A percentile compares a stretch with the other conserved stretches of the same genome.
Evolutionary conservation across 2,797 vertebrate genomes (phyloP).

Genomic region (Catostomus latipinnis): DNA sequence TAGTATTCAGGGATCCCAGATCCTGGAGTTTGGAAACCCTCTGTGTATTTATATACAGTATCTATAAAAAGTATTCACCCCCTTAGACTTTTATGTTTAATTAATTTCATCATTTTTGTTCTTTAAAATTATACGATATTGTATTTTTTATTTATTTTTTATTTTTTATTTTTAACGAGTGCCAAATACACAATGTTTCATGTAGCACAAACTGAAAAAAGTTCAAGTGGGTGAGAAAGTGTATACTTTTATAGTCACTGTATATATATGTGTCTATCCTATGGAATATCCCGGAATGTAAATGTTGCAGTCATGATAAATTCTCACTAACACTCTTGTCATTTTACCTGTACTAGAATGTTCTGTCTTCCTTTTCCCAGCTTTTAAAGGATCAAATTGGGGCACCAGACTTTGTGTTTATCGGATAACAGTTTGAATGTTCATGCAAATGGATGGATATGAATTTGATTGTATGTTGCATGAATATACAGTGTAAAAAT

Average conservation of each 20-base stretch:
- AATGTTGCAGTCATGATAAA: slow-evolving; percentile 40
- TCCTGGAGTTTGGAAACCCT: slow-evolving; percentile 40
- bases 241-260: slow-evolving; percentile 18
- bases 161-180: too few species aligned
- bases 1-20: slow-evolving; percentile 31
- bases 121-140: neutral
- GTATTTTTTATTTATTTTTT: neutral
- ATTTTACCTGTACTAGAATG: slow-evolving; percentile 49
- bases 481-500: slow-evolving; percentile 17
- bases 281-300: slow-evolving; percentile 50
- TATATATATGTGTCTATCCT: slow-evolving; percentile 31
- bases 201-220: neutral
- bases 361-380: slow-evolving; percentile 19
- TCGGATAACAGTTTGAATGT: slow-evolving; percentile 10
- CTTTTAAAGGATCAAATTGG: slow-evolving; percentile 36
- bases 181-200: neutral
- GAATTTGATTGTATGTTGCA: slow-evolving; percentile 48
- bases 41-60: slow-evolving; percentile 34
- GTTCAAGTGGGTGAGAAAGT: slow-evolving; percentile 8
- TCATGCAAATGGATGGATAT: neutral
- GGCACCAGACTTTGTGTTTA: slow-evolving; percentile 18
- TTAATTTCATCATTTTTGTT: neutral
- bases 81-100: slow-evolving; percentile 7
- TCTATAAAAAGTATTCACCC: slow-evolving; percentile 13
- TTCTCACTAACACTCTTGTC: slow-evolving; percentile 40